phyloP scores from a whole-genome alignment of 2,797 vertebrate genomes.

The Discoglossus pictus region DNA sequence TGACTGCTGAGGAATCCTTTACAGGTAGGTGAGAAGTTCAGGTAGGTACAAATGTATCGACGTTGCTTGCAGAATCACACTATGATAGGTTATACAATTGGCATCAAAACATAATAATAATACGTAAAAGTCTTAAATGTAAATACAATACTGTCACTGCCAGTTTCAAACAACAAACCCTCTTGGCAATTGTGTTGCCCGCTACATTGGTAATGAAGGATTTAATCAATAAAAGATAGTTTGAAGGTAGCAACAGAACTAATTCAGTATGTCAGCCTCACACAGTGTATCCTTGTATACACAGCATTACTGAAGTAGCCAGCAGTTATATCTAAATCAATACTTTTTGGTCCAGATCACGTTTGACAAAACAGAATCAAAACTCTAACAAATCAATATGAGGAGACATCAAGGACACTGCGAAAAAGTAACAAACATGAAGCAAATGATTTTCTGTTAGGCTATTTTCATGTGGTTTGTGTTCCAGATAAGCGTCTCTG shows the following conservation, averaged over 20 bases:
- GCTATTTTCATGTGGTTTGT: not conserved
- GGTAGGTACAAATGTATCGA: no score
- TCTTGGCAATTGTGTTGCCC: not conserved
- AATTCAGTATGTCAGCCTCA: constrained; percentile 25
- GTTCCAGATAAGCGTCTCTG: not conserved
- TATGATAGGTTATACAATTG: no score
- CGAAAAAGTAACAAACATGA: not conserved
- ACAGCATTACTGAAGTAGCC: not conserved
- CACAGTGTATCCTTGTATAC: constrained; percentile 12
- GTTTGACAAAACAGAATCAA: constrained; percentile 20
- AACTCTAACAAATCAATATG: constrained; percentile 36
- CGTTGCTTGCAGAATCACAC: no score
- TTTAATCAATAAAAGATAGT: constrained; percentile 21
- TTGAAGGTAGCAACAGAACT: constrained; percentile 14
- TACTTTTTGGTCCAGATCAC: constrained; percentile 17
- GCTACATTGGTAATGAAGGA: not conserved
- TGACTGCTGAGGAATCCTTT: no score
- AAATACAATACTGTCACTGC: no score
- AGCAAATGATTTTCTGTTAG: not conserved
- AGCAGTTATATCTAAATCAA: constrained; percentile 26
- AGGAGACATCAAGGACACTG: constrained; percentile 37
- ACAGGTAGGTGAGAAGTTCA: no score
- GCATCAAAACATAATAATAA: no score
- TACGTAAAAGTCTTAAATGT: no score
- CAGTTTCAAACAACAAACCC: constrained; percentile 1